Evolutionary conservation across 2,888 invertebrate species (phyloP), one percentile per base, ranked within the genome.

Genomic region (Antheraea assamensis): DNA sequence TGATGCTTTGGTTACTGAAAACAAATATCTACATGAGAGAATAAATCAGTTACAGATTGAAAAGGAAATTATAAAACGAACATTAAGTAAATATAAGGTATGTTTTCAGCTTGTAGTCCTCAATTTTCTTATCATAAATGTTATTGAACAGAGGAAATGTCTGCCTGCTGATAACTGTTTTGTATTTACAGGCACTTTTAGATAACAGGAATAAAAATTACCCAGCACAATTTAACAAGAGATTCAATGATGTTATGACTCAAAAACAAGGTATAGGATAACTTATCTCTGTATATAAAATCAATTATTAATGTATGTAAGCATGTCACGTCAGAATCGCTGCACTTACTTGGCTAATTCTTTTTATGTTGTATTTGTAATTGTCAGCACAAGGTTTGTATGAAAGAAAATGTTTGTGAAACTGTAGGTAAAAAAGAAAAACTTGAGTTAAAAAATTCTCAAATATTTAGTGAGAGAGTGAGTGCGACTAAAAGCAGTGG

Each of bases 1-100:
- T 81, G 98, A 98, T 92, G 96, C 97, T 61, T 92, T 98, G 66
- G 92, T 97, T 70, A 96, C 97, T 87, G 98, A 98, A 90, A 98
- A 98, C 88, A 97, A 97, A 95, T 97, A 96, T 90, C 95, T 98
- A 72, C 97, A 97, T 89, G 98, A 98, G 84, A 95, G 97, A 84
- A 92, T 98, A 71, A 96, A 96, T 78, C 97, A 97, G 84, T 94
- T 96, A 75, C 96, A 97, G 84, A 97, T 97, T 81, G 98, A 98
- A 87, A 96, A 97, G 81, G 96, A 97, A 82, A 94, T 97, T 74
- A 95, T 97, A 0, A 96, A 96, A 84, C 96, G 97, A 81, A 96
- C 97, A 47, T 91, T 97, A 64, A 95, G 95, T 70, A 97, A 97
- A 87, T 97, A 97, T 79, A 97, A 97, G 95, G 97, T 97, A 72